Evolutionary conservation across 1,140 invertebrate genomes (phyloP).

Genomic region (Drosophila serrata): DNA sequence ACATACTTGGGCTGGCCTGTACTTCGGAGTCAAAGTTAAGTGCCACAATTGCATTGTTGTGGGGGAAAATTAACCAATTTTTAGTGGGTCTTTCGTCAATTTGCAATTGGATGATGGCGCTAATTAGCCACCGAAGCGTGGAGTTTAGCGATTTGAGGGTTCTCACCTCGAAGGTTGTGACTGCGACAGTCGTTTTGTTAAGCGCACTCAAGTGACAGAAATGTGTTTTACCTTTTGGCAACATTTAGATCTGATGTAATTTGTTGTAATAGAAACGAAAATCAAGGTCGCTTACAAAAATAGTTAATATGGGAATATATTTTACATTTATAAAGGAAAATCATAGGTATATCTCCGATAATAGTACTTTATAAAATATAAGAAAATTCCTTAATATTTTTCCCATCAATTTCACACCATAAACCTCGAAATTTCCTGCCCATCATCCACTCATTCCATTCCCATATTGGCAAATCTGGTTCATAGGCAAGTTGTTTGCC

Average conservation of each 20-base stretch:
- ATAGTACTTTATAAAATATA: too few relatives aligned
- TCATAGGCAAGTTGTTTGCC: constrained; percentile 43
- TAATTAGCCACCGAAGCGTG: constrained; percentile 72
- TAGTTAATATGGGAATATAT: not conserved
- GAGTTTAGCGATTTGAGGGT: constrained; percentile 27
- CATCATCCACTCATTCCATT: constrained; percentile 38
- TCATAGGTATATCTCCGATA: too few relatives aligned
- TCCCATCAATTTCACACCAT: constrained; percentile 4
- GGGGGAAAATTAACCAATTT: constrained; percentile 73
- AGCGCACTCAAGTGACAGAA: constrained; percentile 50
- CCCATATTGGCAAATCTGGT: constrained; percentile 35
- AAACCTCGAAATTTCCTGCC: constrained; percentile 17
- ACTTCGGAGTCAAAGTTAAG: constrained; percentile 77
- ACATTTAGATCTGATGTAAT: constrained; percentile 4
- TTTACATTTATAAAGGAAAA: not conserved
- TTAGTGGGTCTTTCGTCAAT: constrained; percentile 63
- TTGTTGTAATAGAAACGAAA: not conserved
- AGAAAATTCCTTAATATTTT: constrained; percentile 3
- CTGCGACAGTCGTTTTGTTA: constrained; percentile 30
- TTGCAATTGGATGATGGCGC: constrained; percentile 29
- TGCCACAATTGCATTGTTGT: constrained; percentile 61
- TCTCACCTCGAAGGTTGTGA: constrained; percentile 28
- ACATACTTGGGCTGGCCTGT: constrained; percentile 54
- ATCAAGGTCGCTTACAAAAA: not conserved
- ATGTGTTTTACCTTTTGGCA: constrained; percentile 16